Base-by-base conservation (phyloP, 2,888 invertebrate species). In the Drosophila borborema region DNA sequence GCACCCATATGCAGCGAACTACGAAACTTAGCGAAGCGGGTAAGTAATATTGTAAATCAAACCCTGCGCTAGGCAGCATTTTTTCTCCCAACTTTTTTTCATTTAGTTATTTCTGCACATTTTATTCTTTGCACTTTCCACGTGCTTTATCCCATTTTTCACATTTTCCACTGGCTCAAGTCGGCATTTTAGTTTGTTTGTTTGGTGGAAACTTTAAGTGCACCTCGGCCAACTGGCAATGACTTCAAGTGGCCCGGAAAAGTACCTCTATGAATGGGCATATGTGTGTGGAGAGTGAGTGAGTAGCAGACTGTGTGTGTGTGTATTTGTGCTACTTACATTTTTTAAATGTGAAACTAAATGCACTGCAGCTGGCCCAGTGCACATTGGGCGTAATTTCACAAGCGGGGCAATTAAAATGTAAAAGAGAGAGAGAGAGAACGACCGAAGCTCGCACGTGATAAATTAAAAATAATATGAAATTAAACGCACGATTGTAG, bases 1-100 rank as follows among this genome's bases (percentile, higher is more conserved):
- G 92, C 75, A 90, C 89, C 72, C 92, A 92, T 79, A 93, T 93
- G 92, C 92, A 93, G 77, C 91, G 86, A 82, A 91, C 91, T 69
- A 90, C 93, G 55, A 90, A 91, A 81, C 90, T 92, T 75, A 90
- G 82, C 82, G 93, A 93, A 82, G 88, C 92, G 87, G 93, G 93
- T 93, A 90, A 92, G 92, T 92, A 80, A 86, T 79, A 77, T 80
- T 69, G 63, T 64, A 73, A 73, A 69, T 73, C 67, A 70, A 79
- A 80, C 74, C 73, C 64, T 61, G 51, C 64, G 34, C 61, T 41
- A 36, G 58, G 45, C 54, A 53, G 10, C 12, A 20, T 18, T 41
- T 36, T 20, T 18, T 8, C 12, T 31, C 28, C 2, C 16, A 7
- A 2, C 9, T 41, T 58, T 12, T 61, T 43, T 48, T 51, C 34